Percentiles rank a stretch among this genome's conserved stretches.
These are phyloP conservation scores for Venusia cambrica DNA, from an alignment of 2,888 invertebrate species.

Conservation along the genomic window DNA sequence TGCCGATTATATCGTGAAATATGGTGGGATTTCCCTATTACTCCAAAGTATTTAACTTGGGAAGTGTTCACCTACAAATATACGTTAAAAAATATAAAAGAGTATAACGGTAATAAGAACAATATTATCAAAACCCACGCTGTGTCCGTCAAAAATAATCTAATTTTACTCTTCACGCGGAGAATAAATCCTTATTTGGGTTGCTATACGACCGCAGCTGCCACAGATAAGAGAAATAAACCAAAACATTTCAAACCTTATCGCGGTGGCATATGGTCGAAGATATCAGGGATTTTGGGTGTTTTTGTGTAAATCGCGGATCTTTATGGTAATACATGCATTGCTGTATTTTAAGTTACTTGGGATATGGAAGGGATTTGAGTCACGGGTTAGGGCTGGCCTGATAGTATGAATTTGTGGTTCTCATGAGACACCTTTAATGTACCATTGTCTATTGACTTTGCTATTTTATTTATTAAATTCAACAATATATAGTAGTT, in stretches of 20 bases:
- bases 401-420: not conserved
- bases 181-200: slow-evolving; percentile 28
- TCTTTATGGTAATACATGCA: slow-evolving; percentile 16
- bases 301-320: slow-evolving; percentile 7
- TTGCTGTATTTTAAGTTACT: slow-evolving; percentile 19
- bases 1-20: too few species aligned
- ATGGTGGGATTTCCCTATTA: too few species aligned
- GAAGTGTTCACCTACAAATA: too few species aligned
- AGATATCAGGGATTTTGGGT: slow-evolving; percentile 4
- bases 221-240: slow-evolving; percentile 15
- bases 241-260: slow-evolving; percentile 5
- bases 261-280: slow-evolving; percentile 2
- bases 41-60: too few species aligned
- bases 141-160: slow-evolving; percentile 21
- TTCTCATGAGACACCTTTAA: too few species aligned
- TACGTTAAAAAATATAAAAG: too few species aligned
- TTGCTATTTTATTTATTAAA: too few species aligned
- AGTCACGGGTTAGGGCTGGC: not conserved
- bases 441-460: too few species aligned
- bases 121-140: too few species aligned
- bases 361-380: slow-evolving; percentile 10
- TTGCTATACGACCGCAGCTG: slow-evolving; percentile 17
- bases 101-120: too few species aligned
- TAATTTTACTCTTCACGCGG: slow-evolving; percentile 23
- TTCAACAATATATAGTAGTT: too few species aligned